These are phyloP conservation scores for Chiloscyllium punctatum DNA, from an alignment of 2,797 vertebrate genomes.

Conservation along the genomic window DNA sequence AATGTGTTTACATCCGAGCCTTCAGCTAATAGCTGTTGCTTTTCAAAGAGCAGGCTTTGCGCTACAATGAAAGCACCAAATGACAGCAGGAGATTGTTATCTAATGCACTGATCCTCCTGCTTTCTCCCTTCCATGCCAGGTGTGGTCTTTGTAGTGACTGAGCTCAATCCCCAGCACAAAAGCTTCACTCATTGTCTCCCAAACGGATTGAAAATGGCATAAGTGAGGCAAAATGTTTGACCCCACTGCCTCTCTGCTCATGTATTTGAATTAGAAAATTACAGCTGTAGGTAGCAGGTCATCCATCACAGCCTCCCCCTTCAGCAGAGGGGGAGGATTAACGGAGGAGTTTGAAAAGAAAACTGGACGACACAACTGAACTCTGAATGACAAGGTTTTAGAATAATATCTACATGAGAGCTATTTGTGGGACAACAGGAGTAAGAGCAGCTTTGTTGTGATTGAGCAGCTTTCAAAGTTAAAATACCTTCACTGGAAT, in stretches of 20 bases:
- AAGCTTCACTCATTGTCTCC: not conserved
- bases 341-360: not conserved
- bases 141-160: not conserved
- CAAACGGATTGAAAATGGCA: not conserved
- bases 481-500: not conserved
- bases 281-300: not conserved
- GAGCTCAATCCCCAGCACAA: not conserved
- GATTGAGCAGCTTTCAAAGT: not conserved
- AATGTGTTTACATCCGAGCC: not conserved
- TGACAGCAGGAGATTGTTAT: not conserved
- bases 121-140: not conserved
- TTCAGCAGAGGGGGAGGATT: not conserved
- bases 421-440: not conserved
- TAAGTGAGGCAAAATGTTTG: not conserved
- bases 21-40: not conserved
- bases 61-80: not conserved
- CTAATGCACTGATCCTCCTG: not conserved
- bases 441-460: not conserved
- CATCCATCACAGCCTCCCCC: not conserved
- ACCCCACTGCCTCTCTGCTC: not conserved
- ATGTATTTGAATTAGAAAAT: not conserved
- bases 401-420: too few species aligned
- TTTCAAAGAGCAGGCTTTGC: not conserved
- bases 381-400: not conserved
- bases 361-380: not conserved